Conservation (phyloP, 92 coral and sea anemone genomes). For the Porites lobata region DNA sequence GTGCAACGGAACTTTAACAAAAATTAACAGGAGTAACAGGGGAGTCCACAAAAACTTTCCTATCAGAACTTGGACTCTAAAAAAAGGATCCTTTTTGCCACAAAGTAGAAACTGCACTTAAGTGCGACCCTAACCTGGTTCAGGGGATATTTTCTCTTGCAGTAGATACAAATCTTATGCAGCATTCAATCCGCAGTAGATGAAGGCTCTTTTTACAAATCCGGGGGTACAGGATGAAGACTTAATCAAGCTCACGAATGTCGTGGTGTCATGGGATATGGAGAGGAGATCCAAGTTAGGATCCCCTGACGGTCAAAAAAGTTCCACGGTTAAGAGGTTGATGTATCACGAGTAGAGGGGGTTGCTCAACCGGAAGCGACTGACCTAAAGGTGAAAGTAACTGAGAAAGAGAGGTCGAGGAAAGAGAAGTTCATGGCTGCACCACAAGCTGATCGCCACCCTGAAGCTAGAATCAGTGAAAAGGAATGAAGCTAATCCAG, state of each 20-base stretch:
- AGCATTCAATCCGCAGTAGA: slow-evolving; percentile 55
- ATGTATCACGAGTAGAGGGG: slow-evolving; percentile 46
- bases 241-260: slow-evolving; percentile 44
- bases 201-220: slow-evolving; percentile 55
- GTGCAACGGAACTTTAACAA: slow-evolving; percentile 55
- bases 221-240: slow-evolving; percentile 39
- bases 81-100: slow-evolving; percentile 1
- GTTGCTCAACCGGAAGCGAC: neutral
- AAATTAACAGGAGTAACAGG: slow-evolving; percentile 35
- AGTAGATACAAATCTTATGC: slow-evolving; percentile 69
- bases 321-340: slow-evolving; percentile 40
- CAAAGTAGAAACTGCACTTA: slow-evolving; percentile 25
- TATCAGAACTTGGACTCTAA: slow-evolving; percentile 53
- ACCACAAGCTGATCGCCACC: slow-evolving; percentile 49
- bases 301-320: slow-evolving; percentile 5
- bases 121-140: slow-evolving; percentile 45
- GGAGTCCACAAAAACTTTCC: slow-evolving; percentile 60
- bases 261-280: slow-evolving; percentile 63
- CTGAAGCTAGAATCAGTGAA: slow-evolving; percentile 34
- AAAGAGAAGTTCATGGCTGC: slow-evolving; percentile 62
- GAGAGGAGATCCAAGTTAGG: slow-evolving; percentile 39
- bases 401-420: slow-evolving; percentile 3
- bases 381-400: neutral
- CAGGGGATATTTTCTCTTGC: slow-evolving; percentile 57
- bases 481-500: neutral